Base-by-base conservation (phyloP, 2,113 vertebrate genomes). In the Ptilorrhoa leucosticta region DNA sequence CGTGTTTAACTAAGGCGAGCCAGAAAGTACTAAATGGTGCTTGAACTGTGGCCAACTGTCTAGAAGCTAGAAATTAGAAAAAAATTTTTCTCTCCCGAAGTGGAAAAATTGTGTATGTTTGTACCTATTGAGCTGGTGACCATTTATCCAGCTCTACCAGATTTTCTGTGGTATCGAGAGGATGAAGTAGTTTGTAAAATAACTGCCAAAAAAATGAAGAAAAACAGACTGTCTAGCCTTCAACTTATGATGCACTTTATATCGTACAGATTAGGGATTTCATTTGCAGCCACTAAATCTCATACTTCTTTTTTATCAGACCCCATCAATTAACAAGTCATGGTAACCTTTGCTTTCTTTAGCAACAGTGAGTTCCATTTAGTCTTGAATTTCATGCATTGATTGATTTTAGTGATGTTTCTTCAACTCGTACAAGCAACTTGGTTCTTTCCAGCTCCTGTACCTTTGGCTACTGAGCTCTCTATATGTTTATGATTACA, bases 1-100 rank as follows among this genome's bases (percentile, higher is more conserved):
- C 57, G 8, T 57, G 58, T 85, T 92, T 73, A 45, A 92, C 83
- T 87, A 50, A 88, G 92, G 87, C 93, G 73, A 73, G 81, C 84
- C 95, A 96, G 73, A 61, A 83, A 94, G 90, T 47, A 65, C 61
- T 63, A 66, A 91, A 48, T 71, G 79, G 27, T 65, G 53, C 80
- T 93, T 91, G 86, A 33, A 73, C 84, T 87, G 84, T 31, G 51
- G 90, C 83, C 31, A 47, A 82, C 88, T 96, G 37, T 66, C 53
- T 78, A 80, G 94, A 66, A 89, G 54, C 88, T 89, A 87, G 95
- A 95, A 86, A 90, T 76, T 58, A 93, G 66, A 54, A 73, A 84
- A 89, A 91, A 75, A 91, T 47, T 83, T 68, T 82, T 56, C 40
- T 37, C 13, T 71, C 81, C 39, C 53, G 17, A 58, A 65, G 61